Evolutionary conservation across 2,888 invertebrate genomes (phyloP).

Genomic region (Bombylius major): DNA sequence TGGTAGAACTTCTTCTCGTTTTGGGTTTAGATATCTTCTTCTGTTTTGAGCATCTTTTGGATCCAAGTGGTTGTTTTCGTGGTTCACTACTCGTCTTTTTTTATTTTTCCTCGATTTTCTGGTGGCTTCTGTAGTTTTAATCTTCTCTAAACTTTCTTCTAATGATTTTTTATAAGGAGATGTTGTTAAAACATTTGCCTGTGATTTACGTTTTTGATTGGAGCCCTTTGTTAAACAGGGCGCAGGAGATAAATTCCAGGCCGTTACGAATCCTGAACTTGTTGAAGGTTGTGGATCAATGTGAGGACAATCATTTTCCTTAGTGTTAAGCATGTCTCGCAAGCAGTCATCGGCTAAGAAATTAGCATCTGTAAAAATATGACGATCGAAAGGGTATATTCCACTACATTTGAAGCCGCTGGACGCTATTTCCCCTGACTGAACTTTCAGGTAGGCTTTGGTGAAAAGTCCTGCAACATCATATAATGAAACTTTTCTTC

Average conservation of each 20-base stretch:
- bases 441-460: slow-evolving; percentile 11
- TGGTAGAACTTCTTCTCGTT: not conserved
- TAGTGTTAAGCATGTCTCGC: too few species aligned
- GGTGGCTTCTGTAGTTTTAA: not conserved
- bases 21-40: not conserved
- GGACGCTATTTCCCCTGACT: slow-evolving; percentile 11
- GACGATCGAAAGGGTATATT: slow-evolving; percentile 12
- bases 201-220: slow-evolving; percentile 1
- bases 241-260: slow-evolving; percentile 10
- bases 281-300: not conserved
- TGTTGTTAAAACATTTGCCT: slow-evolving; percentile 7
- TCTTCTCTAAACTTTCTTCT: slow-evolving; percentile 6
- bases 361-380: slow-evolving; percentile 12
- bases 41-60: not conserved
- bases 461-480: slow-evolving; percentile 9
- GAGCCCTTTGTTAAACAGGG: slow-evolving; percentile 1
- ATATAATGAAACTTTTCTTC: slow-evolving; percentile 8
- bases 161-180: slow-evolving; percentile 10
- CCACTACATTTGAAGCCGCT: slow-evolving; percentile 12
- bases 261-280: slow-evolving; percentile 1
- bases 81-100: too few species aligned
- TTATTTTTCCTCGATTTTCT: not conserved
- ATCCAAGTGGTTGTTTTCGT: too few species aligned
- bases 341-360: slow-evolving; percentile 5
- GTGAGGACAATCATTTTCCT: not conserved